Evolutionary conservation across 1,140 invertebrate species (phyloP).

Genomic region (Wiebesia pumilae): DNA sequence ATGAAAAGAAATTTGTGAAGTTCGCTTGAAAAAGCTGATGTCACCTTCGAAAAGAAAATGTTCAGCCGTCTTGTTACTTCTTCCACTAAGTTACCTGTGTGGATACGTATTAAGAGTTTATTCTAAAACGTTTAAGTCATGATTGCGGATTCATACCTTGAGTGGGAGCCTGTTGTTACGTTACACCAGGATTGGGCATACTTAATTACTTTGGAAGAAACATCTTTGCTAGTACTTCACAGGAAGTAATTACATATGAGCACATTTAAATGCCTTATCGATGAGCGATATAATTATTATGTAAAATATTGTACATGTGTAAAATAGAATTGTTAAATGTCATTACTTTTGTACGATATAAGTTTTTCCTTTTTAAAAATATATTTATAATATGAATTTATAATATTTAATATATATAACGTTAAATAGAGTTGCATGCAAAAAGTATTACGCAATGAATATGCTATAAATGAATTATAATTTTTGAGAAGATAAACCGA

Average conservation of each 20-base stretch:
- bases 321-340: constrained; percentile 32
- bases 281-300: constrained; percentile 20
- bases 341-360: constrained; percentile 37
- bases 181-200: neutral
- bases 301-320: constrained; percentile 48
- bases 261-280: neutral
- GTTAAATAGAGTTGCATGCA: neutral
- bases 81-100: constrained; percentile 24
- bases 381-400: constrained; percentile 8
- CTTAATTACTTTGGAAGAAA: constrained; percentile 43
- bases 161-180: neutral
- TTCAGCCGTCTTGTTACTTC: constrained; percentile 16
- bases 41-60: constrained; percentile 11
- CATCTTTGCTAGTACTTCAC: neutral
- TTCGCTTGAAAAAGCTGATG: constrained; percentile 14
- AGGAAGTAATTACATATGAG: constrained; percentile 12
- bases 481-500: neutral
- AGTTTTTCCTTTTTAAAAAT: constrained; percentile 8
- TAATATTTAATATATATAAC: constrained; percentile 8
- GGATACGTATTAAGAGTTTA: constrained; percentile 13
- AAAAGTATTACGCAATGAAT: constrained; percentile 3
- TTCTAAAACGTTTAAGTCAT: constrained; percentile 22
- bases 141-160: constrained; percentile 1
- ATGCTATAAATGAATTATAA: neutral
- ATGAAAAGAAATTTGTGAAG: constrained; percentile 9